phyloP scores from a whole-genome alignment of 35 echinoderm and acorn worm genomes.

The Nesometra sesokonis region DNA sequence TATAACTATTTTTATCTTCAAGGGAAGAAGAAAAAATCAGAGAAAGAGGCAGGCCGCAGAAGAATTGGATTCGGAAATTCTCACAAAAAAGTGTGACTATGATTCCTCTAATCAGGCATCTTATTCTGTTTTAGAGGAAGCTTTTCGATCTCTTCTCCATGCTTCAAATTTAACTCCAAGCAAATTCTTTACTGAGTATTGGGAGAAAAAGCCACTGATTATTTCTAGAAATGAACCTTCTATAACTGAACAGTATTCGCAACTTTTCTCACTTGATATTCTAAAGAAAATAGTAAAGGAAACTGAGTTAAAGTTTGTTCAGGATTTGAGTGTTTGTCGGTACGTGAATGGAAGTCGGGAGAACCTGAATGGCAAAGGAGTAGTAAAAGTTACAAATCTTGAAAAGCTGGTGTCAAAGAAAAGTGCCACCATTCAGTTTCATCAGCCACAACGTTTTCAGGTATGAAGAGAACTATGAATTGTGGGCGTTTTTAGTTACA shows the following conservation, averaged over 20 bases:
- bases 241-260: not conserved
- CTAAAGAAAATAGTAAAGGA: slow-evolving; percentile 27
- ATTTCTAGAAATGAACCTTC: slow-evolving; percentile 20
- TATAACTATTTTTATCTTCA: not conserved
- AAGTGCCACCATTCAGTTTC: slow-evolving; percentile 68
- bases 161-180: not conserved
- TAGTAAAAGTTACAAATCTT: slow-evolving; percentile 24
- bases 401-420: slow-evolving; percentile 42
- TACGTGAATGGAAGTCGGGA: slow-evolving; percentile 40
- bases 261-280: slow-evolving; percentile 38
- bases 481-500: no score
- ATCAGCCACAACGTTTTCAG: slow-evolving; percentile 93
- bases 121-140: not conserved
- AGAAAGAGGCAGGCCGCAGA: not conserved
- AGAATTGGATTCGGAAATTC: not conserved
- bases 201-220: slow-evolving; percentile 78
- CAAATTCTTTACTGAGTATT: slow-evolving; percentile 55
- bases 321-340: slow-evolving; percentile 60
- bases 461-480: slow-evolving; percentile 15
- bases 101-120: not conserved
- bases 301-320: slow-evolving; percentile 32
- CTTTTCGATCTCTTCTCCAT: not conserved
- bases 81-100: not conserved
- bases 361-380: slow-evolving; percentile 43
- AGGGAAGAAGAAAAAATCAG: not conserved